Evolutionary conservation across 2,797 vertebrate species (phyloP).

Genomic region (Sternarchorhynchus goeldii): DNA sequence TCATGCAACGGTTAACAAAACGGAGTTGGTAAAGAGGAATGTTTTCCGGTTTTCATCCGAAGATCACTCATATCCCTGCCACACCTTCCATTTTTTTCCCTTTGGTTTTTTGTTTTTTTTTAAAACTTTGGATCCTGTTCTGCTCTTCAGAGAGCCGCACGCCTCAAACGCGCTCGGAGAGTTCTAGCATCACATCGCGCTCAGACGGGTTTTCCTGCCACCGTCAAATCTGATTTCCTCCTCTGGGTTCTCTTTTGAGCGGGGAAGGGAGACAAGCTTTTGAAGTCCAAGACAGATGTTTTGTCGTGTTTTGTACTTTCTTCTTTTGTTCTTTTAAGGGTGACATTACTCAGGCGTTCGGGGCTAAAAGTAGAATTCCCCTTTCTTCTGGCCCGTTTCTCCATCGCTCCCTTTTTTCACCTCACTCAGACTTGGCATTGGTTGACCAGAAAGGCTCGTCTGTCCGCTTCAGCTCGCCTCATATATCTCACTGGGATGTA

Average conservation of each 20-base stretch:
- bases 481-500: no score
- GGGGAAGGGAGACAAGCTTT: constrained; percentile 39
- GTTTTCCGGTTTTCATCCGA: neutral
- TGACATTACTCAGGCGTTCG: constrained; percentile 21
- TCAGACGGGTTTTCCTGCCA: constrained; percentile 34
- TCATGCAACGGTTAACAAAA: neutral
- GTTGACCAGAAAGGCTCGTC: constrained; percentile 42
- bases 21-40: neutral
- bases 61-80: constrained; percentile 17
- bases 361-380: constrained; percentile 7
- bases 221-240: constrained; percentile 44
- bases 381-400: neutral
- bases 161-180: constrained; percentile 22
- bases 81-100: neutral
- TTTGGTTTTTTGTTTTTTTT: neutral
- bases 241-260: constrained; percentile 24
- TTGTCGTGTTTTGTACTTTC: constrained; percentile 45
- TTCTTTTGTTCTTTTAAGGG: constrained; percentile 20
- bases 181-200: constrained; percentile 28
- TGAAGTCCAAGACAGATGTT: constrained; percentile 51
- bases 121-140: constrained; percentile 21
- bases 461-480: neutral
- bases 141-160: constrained; percentile 27
- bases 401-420: neutral
- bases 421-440: constrained; percentile 35